Percentiles rank a stretch among this genome's conserved stretches.
These are phyloP conservation scores for Xiphophorus hellerii DNA, from an alignment of 2,113 vertebrate species.

Conservation along the genomic window DNA sequence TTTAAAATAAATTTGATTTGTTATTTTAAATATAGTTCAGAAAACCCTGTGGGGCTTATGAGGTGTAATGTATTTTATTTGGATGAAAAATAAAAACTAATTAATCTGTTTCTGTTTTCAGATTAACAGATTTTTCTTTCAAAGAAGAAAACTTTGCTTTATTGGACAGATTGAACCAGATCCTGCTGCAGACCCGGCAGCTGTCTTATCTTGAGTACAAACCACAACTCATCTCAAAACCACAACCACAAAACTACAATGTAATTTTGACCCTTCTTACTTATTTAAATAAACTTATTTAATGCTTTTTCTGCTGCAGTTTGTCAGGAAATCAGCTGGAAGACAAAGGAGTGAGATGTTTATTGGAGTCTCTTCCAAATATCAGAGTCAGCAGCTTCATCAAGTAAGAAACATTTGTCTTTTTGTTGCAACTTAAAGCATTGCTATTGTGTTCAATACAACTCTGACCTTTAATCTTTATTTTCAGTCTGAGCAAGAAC, in stretches of 20 bases:
- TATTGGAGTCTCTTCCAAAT: slow-evolving; percentile 60
- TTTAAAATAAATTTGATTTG: no score
- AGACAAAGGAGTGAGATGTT: slow-evolving; percentile 65
- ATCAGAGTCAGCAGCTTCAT: slow-evolving; percentile 67
- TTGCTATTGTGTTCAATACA: not conserved
- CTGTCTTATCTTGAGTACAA: slow-evolving; percentile 73
- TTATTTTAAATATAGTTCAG: no score
- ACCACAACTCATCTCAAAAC: not conserved
- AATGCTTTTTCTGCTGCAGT: slow-evolving; percentile 51
- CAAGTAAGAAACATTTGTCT: slow-evolving; percentile 58
- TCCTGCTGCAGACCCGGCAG: slow-evolving; percentile 57
- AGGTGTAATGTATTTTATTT: not conserved
- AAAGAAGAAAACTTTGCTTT: slow-evolving; percentile 2
- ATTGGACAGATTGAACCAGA: slow-evolving; percentile 54
- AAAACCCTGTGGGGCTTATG: no score
- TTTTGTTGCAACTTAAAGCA: not conserved
- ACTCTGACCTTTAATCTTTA: not conserved
- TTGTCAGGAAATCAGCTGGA: slow-evolving; percentile 72
- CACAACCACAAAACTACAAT: not conserved
- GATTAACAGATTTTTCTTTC: slow-evolving; percentile 70
- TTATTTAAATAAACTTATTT: not conserved
- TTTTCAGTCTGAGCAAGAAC: slow-evolving; percentile 81
- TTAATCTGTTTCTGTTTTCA: slow-evolving; percentile 25
- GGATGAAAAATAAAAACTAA: no score
- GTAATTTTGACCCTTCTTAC: no score